phyloP scores from a whole-genome alignment of 2,888 invertebrate genomes.

The Alloplasta piceator region DNA sequence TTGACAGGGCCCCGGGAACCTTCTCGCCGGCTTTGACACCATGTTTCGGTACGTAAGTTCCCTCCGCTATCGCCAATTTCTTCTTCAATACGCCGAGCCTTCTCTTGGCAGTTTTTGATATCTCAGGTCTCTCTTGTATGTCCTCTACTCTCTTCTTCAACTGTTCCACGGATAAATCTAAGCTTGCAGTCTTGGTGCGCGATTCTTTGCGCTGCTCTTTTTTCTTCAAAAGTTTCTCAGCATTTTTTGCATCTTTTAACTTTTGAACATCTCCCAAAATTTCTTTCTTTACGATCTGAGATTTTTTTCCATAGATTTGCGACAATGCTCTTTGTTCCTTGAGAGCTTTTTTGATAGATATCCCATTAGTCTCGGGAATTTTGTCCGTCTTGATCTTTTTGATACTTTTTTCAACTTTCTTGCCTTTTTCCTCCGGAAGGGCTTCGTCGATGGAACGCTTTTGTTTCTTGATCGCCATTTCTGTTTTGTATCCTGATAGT shows the following conservation, averaged over 20 bases:
- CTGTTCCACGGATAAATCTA: slow-evolving; percentile 55
- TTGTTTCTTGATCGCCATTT: slow-evolving; percentile 59
- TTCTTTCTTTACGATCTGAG: slow-evolving; percentile 26
- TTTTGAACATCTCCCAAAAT: neutral
- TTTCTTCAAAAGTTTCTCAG: slow-evolving; percentile 17
- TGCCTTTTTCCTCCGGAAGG: neutral
- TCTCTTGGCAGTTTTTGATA: slow-evolving; percentile 73
- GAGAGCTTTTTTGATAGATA: neutral
- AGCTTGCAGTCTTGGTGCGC: slow-evolving; percentile 35
- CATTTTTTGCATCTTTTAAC: slow-evolving; percentile 6
- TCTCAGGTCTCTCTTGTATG: slow-evolving; percentile 66
- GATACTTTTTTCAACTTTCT: neutral
- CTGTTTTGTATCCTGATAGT: too few relatives aligned
- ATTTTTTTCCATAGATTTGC: too few relatives aligned
- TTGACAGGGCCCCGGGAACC: neutral
- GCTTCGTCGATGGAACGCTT: slow-evolving; percentile 54
- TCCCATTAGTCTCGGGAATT: neutral
- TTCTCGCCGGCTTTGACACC: neutral
- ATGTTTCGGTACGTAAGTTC: slow-evolving; percentile 30
- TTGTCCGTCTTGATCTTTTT: neutral
- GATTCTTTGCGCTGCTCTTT: slow-evolving; percentile 42
- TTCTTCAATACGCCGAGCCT: slow-evolving; percentile 70
- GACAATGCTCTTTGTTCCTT: too few relatives aligned
- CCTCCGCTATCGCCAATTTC: slow-evolving; percentile 64
- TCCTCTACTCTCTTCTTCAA: slow-evolving; percentile 69